Conservation (phyloP, 1,140 invertebrate genomes). For the Camponotus pennsylvanicus region DNA sequence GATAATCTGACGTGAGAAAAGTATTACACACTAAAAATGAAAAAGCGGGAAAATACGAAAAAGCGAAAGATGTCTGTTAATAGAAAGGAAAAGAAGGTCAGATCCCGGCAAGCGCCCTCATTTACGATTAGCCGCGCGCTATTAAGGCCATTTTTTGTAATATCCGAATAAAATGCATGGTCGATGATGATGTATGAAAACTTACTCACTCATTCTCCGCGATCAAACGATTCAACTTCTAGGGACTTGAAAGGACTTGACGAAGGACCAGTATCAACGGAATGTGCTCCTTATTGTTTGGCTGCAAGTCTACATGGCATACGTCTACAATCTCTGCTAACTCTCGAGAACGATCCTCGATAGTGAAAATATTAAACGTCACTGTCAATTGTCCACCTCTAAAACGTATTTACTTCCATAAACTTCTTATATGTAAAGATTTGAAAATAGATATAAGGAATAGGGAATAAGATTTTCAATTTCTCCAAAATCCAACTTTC, state of each 20-base stretch:
- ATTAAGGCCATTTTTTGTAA: conserved; percentile 81
- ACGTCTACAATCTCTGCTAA: not conserved
- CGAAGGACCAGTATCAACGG: conserved; percentile 7
- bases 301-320: conserved; percentile 17
- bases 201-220: conserved; percentile 48
- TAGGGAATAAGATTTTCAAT: not conserved
- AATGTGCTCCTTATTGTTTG: conserved; percentile 16
- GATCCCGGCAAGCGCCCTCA: conserved; percentile 74
- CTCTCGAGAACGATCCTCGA: conserved; percentile 18
- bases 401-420: not conserved
- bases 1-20: conserved; percentile 46
- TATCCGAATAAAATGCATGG: conserved; percentile 84
- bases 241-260: not conserved
- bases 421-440: not conserved
- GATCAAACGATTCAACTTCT: conserved; percentile 49
- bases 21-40: not conserved
- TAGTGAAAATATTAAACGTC: not conserved
- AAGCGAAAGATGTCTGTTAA: conserved; percentile 42
- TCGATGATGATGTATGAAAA: conserved; percentile 70
- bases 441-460: not conserved
- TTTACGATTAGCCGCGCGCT: conserved; percentile 68
- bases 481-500: not conserved
- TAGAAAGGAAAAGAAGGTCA: conserved; percentile 63
- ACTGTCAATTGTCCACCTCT: not conserved
- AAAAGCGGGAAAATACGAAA: conserved; percentile 29